Percentiles rank a stretch among this genome's conserved stretches.
Conservation (phyloP, 2,888 invertebrate genomes). For the Napeogenes inachia region DNA sequence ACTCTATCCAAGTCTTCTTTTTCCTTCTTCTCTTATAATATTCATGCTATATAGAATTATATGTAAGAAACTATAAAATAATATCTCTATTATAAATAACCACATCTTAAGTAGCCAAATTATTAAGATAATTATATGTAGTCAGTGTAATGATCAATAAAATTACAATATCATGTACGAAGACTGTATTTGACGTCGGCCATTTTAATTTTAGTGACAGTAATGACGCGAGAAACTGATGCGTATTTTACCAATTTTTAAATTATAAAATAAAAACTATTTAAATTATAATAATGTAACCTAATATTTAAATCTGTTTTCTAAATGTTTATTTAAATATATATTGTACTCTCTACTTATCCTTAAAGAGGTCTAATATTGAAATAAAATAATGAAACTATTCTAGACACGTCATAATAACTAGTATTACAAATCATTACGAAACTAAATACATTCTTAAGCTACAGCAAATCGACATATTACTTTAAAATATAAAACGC, state of each 20-base stretch:
- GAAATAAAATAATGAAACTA: neutral
- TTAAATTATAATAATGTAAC: no score
- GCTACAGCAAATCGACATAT: neutral
- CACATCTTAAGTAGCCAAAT: no score
- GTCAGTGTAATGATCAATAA: conserved; percentile 18
- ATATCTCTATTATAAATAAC: no score
- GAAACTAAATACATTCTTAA: neutral
- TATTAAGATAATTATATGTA: conserved; percentile 15
- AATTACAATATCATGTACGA: conserved; percentile 21
- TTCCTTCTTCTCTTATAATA: no score
- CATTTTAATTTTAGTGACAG: conserved; percentile 19
- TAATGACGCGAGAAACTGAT: conserved; percentile 5
- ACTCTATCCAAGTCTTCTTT: no score
- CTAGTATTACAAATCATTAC: neutral
- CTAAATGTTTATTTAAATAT: no score
- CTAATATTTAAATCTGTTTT: no score
- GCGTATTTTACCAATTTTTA: neutral
- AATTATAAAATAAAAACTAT: no score
- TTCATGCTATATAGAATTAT: no score
- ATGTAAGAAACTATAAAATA: no score
- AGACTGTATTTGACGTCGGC: conserved; percentile 16
- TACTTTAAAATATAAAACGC: conserved; percentile 6
- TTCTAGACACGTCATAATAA: neutral
- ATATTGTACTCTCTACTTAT: no score
- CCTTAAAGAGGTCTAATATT: no score